phyloP scores from a whole-genome alignment of 2,888 invertebrate species.

The Melikaiella ostensackeni region DNA sequence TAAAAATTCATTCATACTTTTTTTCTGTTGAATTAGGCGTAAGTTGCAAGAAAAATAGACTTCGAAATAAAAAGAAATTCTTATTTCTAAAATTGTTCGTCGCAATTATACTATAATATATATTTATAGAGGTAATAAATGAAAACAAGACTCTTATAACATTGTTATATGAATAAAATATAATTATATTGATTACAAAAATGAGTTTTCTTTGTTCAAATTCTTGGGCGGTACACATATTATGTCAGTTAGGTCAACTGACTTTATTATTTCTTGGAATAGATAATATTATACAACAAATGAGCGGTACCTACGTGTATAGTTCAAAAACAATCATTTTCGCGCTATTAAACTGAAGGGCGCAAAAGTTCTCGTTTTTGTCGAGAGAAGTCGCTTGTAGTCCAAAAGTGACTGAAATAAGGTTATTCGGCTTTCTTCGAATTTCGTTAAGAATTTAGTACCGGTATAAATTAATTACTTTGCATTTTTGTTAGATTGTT shows the following conservation, averaged over 20 bases:
- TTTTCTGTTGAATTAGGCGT: constrained; percentile 16
- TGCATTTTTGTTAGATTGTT: background rate
- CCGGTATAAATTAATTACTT: background rate
- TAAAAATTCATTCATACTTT: constrained; percentile 44
- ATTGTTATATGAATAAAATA: constrained; percentile 51
- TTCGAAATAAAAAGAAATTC: constrained; percentile 28
- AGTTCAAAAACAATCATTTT: no score
- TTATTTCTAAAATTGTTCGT: constrained; percentile 40
- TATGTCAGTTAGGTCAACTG: no score
- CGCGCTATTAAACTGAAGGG: no score
- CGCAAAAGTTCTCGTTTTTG: background rate
- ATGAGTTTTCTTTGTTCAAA: background rate
- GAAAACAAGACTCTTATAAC: constrained; percentile 43
- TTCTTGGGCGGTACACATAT: background rate
- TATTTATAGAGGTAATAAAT: constrained; percentile 38
- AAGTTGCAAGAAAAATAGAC: constrained; percentile 12
- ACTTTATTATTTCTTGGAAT: no score
- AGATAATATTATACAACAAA: no score
- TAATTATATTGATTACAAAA: constrained; percentile 46
- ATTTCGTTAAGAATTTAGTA: background rate
- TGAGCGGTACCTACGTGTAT: no score
- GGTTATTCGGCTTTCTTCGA: background rate
- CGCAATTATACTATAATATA: constrained; percentile 25
- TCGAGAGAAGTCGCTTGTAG: background rate
- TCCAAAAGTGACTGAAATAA: background rate